These are phyloP conservation scores for Tachina grossa DNA, from an alignment of 2,888 invertebrate species.

Conservation along the genomic window DNA sequence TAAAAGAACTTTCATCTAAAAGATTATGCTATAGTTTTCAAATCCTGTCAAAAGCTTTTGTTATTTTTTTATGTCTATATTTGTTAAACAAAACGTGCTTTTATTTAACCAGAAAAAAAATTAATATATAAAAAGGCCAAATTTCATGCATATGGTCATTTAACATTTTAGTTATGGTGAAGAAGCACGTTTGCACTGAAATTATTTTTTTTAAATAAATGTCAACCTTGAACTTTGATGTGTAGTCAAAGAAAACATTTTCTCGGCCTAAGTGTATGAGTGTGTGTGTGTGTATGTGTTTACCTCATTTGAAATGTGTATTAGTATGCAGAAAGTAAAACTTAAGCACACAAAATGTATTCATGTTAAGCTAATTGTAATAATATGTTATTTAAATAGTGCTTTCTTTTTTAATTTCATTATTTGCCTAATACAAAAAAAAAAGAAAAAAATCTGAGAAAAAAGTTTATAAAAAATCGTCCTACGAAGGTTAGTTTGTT, in stretches of 20 bases:
- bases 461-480: slow-evolving; percentile 7
- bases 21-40: not conserved
- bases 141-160: not conserved
- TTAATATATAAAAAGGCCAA: not conserved
- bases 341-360: not conserved
- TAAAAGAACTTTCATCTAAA: not conserved
- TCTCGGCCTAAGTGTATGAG: not conserved
- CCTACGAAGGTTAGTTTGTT: slow-evolving; percentile 59
- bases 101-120: not conserved
- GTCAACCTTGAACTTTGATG: slow-evolving; percentile 65
- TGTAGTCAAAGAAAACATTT: slow-evolving; percentile 12
- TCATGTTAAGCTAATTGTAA: slow-evolving; percentile 53
- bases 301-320: no score
- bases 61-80: not conserved
- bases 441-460: not conserved
- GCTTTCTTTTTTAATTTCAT: slow-evolving; percentile 16
- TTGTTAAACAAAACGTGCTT: no score
- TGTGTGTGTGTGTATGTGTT: not conserved
- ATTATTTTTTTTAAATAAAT: slow-evolving; percentile 26
- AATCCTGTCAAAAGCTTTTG: not conserved
- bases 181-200: not conserved
- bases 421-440: slow-evolving; percentile 31
- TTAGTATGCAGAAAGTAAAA: not conserved
- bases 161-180: not conserved
- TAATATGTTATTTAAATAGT: slow-evolving; percentile 47